These are phyloP conservation scores for Antechinus flavipes DNA, from an alignment of 2,113 vertebrate species.

Conservation along the genomic window DNA sequence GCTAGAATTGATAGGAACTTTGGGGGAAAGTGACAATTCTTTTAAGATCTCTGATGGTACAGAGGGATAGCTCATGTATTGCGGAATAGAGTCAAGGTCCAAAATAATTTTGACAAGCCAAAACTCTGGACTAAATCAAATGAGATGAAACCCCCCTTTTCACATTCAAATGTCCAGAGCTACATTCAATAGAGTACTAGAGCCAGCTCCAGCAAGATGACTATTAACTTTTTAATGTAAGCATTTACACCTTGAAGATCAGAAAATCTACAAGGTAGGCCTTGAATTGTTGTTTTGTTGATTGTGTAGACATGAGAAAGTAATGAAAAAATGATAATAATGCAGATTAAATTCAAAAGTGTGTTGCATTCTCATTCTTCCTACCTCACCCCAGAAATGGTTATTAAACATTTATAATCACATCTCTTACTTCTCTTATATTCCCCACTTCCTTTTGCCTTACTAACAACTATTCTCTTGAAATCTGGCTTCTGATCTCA, in stretches of 20 bases:
- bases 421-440: not conserved
- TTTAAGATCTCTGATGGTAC: not conserved
- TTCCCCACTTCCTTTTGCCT: not conserved
- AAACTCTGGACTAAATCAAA: not conserved
- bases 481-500: not conserved
- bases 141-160: not conserved
- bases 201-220: not conserved
- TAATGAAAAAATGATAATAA: not conserved
- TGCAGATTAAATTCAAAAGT: not conserved
- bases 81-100: not conserved
- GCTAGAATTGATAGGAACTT: not conserved
- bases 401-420: not conserved
- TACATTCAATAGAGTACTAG: not conserved
- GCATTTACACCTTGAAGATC: not conserved
- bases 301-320: not conserved
- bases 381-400: not conserved
- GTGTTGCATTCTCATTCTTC: not conserved
- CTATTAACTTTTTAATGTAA: not conserved
- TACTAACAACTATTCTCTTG: not conserved
- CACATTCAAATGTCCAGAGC: not conserved
- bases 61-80: not conserved
- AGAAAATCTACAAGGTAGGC: not conserved
- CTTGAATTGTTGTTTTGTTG: not conserved
- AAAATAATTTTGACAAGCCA: not conserved
- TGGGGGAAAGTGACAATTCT: not conserved